Evolutionary conservation across 2,888 invertebrate genomes (phyloP), one percentile per base, ranked within the genome.

Genomic region (Cenopis cana): DNA sequence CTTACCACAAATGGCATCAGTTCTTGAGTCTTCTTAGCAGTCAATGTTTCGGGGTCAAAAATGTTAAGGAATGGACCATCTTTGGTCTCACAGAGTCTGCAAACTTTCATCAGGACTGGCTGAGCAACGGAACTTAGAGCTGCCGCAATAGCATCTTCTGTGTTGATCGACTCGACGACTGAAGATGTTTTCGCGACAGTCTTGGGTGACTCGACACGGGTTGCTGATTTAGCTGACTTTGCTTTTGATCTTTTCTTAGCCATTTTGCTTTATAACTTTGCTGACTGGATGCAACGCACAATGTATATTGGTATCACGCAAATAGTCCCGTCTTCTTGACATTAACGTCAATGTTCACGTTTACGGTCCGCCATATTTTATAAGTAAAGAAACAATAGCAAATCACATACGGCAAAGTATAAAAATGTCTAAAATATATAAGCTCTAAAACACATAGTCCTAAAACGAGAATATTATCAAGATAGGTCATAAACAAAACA

Each of bases 31-130:
- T 92, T 93, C 76, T 86, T 91, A 0, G 91, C 87, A n/a, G 87
- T 89, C 14, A 85, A 76, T 77, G 87, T 89, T 65, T 91, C 93
- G 50, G 87, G 81, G 57, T 90, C 92, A 74, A 93, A 94, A 73
- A 94, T 93, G 72, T 93, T 90, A 10, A 93, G 83, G 73, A 93
- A 94, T 1, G 94, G 94, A 0, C 94, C 94, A 81, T 92, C 91
- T 82, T 90, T 91, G 52, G 86, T 78, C 77, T 91, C 94, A 74
- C 94, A 94, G 1, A 94, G 81, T 68, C 94, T 82, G 77, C 94
- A 94, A 18, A 93, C 83, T 83, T 93, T 93, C 69, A 87, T 72
- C 49, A 87, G 78, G 41, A 87, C 80, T 49, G 83, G 78, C 65
- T 82, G 83, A 59, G 82, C 81, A 11, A 79, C 76, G 14, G 85